These are phyloP conservation scores for Caretta caretta DNA, from an alignment of 2,113 vertebrate genomes.

Conservation along the genomic window DNA sequence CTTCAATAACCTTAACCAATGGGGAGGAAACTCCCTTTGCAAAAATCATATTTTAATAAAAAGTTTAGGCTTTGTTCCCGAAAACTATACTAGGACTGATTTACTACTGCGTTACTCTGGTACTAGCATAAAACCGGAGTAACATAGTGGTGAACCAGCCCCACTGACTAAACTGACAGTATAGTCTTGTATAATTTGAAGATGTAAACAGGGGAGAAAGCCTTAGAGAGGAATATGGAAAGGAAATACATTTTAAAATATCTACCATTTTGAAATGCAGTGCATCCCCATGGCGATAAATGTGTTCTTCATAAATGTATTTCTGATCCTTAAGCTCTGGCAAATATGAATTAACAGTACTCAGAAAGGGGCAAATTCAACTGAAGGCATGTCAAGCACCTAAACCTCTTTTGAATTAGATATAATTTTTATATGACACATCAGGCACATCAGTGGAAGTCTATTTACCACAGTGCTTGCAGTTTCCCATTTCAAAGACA, in stretches of 20 bases:
- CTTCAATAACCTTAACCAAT: not conserved
- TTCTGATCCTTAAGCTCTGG: slow-evolving; percentile 3
- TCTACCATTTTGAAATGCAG: not conserved
- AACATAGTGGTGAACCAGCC: not conserved
- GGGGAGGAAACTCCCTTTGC: not conserved
- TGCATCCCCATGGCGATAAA: not conserved
- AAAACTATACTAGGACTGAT: not conserved
- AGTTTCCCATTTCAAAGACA: not conserved
- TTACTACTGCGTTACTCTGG: not conserved
- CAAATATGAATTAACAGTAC: not conserved
- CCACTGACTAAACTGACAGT: not conserved
- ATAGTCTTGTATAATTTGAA: not conserved
- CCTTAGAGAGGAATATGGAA: not conserved
- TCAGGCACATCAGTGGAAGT: not conserved
- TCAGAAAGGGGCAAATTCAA: not conserved
- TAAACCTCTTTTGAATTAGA: not conserved
- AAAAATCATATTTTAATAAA: not conserved
- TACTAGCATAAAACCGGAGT: not conserved
- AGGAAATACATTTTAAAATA: not conserved
- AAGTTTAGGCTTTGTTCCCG: not conserved
- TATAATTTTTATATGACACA: not conserved
- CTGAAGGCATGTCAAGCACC: not conserved
- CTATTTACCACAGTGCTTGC: not conserved
- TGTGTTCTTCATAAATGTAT: not conserved
- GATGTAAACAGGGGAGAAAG: not conserved